A percentile compares a stretch with the other conserved stretches of the same genome.
phyloP scores from a whole-genome alignment of 2,113 vertebrate species.

The Motacilla tschutschensis region DNA sequence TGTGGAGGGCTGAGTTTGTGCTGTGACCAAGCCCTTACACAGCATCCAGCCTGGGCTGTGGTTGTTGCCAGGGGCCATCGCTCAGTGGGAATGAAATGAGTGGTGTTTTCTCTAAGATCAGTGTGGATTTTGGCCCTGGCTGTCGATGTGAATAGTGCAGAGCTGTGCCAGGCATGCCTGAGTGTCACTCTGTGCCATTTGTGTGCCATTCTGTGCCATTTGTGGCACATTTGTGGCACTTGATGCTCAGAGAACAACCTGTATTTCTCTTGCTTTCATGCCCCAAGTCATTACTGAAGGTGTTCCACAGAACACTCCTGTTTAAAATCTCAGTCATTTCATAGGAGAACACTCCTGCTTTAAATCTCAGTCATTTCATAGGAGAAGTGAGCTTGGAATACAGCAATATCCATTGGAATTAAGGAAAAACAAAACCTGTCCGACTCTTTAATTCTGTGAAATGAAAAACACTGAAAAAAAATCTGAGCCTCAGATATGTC shows the following conservation, averaged over 20 bases:
- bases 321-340: background rate
- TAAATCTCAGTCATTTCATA: too few relatives aligned
- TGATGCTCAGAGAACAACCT: background rate
- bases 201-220: background rate
- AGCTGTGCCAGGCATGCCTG: background rate
- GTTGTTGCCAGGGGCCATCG: background rate
- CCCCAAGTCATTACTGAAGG: background rate
- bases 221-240: background rate
- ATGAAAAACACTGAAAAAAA: background rate
- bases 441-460: background rate
- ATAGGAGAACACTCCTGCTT: background rate
- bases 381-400: background rate
- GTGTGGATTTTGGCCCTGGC: background rate
- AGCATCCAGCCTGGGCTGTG: fast-evolving
- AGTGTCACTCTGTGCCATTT: background rate
- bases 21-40: background rate
- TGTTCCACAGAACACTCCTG: background rate
- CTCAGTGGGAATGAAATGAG: background rate
- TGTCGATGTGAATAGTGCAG: background rate
- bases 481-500: background rate
- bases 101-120: background rate
- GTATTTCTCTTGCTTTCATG: fast-evolving
- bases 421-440: background rate
- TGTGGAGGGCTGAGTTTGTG: background rate
- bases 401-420: background rate